Evolutionary conservation across 2,113 vertebrate species (phyloP).

Genomic region (Thalassarche chlororhynchos): DNA sequence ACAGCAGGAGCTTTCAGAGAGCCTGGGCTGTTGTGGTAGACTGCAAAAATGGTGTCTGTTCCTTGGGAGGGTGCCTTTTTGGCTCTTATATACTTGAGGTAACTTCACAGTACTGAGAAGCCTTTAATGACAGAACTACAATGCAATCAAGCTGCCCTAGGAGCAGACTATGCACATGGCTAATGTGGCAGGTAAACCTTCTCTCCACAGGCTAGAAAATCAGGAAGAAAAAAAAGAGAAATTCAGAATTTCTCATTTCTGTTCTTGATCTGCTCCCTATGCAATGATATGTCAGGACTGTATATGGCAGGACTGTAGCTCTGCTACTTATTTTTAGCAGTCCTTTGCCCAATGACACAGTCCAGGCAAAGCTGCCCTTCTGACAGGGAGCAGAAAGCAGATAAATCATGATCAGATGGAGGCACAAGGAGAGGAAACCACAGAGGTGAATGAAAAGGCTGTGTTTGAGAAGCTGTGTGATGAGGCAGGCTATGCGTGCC

Average conservation of each 20-base stretch:
- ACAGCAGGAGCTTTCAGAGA: neutral
- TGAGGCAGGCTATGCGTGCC: neutral
- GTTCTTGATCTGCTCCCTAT: neutral
- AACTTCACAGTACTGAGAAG: neutral
- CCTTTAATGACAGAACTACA: neutral
- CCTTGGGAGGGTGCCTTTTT: neutral
- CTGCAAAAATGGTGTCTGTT: neutral
- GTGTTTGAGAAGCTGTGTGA: neutral
- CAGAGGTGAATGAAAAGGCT: neutral
- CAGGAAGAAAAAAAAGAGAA: neutral
- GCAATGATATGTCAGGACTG: neutral
- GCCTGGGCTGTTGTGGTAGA: neutral
- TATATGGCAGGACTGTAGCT: neutral
- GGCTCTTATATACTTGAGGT: neutral
- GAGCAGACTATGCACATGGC: neutral
- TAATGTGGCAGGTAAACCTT: neutral
- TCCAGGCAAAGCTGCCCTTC: neutral
- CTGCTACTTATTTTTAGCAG: neutral
- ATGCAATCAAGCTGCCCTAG: neutral
- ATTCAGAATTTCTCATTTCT: neutral
- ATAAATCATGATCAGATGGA: neutral
- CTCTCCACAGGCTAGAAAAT: neutral
- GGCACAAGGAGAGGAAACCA: neutral
- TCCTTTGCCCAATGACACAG: neutral
- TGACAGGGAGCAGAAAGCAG: neutral